Evolutionary conservation across 2,113 vertebrate species (phyloP).

Genomic region (Vulpes vulpes): DNA sequence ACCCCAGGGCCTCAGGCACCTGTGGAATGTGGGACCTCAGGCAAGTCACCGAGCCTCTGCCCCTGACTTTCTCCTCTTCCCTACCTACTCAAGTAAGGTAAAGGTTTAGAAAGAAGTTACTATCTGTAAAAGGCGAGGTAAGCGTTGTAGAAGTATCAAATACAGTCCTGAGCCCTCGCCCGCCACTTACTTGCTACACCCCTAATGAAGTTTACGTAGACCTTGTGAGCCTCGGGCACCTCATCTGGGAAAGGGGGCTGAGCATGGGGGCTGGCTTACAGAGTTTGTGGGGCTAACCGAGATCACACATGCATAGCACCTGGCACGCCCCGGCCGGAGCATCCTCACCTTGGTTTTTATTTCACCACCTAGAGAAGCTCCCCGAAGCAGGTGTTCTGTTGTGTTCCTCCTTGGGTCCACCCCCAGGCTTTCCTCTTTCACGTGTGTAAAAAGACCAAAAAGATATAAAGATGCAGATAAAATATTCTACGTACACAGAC

Average conservation of each 20-base stretch:
- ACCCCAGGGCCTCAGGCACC: background rate
- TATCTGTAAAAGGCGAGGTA: background rate
- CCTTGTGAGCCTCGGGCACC: background rate
- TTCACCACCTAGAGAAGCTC: background rate
- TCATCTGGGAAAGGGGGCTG: background rate
- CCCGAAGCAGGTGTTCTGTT: background rate
- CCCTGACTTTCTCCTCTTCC: background rate
- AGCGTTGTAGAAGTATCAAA: background rate
- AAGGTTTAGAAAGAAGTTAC: background rate
- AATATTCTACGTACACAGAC: background rate
- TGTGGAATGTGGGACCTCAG: background rate
- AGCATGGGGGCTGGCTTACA: background rate
- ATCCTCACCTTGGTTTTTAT: background rate
- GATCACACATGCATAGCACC: fast-evolving
- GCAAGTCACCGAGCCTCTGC: background rate
- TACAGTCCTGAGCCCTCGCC: background rate
- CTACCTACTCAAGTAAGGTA: background rate
- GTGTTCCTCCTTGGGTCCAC: background rate
- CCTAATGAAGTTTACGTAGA: background rate
- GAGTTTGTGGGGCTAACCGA: background rate
- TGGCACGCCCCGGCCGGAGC: background rate
- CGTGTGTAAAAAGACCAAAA: background rate
- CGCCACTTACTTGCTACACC: background rate
- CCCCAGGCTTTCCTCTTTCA: background rate
- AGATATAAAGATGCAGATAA: background rate